These are phyloP conservation scores for Psettodes erumei DNA, from an alignment of 2,113 vertebrate species.

Conservation along the genomic window DNA sequence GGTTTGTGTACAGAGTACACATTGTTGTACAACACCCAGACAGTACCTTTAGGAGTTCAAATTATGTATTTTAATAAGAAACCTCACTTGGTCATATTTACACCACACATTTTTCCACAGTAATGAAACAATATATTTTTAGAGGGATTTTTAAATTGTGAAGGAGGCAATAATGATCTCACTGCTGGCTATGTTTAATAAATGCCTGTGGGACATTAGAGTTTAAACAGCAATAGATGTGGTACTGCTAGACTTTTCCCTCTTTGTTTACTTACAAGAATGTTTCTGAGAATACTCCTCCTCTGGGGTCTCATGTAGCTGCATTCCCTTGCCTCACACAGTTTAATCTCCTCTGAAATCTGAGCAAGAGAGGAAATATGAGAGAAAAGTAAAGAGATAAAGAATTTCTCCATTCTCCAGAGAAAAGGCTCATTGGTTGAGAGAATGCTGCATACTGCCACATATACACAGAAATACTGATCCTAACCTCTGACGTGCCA, in stretches of 20 bases:
- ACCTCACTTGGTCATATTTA: background rate
- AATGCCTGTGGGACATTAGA: too few species aligned
- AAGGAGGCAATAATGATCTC: too few species aligned
- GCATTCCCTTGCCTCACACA: conserved; percentile 83
- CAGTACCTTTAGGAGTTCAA: too few species aligned
- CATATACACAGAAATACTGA: background rate
- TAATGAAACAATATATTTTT: too few species aligned
- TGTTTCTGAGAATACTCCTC: conserved; percentile 78
- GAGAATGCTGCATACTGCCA: background rate
- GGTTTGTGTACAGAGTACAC: background rate
- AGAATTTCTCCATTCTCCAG: background rate
- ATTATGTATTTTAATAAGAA: background rate
- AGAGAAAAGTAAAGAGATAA: background rate
- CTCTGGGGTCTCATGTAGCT: conserved; percentile 81
- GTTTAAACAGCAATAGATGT: background rate
- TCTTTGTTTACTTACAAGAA: conserved; percentile 80
- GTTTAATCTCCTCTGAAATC: conserved; percentile 83
- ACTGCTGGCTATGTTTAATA: background rate
- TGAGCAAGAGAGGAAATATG: conserved; percentile 27
- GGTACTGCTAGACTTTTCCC: background rate
- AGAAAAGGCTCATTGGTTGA: background rate
- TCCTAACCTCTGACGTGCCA: conserved; percentile 78
- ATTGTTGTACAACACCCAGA: background rate
- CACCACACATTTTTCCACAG: too few species aligned
- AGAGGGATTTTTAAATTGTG: too few species aligned